Conservation (phyloP, 2,797 vertebrate genomes). For the Sarcoramphus papa region DNA sequence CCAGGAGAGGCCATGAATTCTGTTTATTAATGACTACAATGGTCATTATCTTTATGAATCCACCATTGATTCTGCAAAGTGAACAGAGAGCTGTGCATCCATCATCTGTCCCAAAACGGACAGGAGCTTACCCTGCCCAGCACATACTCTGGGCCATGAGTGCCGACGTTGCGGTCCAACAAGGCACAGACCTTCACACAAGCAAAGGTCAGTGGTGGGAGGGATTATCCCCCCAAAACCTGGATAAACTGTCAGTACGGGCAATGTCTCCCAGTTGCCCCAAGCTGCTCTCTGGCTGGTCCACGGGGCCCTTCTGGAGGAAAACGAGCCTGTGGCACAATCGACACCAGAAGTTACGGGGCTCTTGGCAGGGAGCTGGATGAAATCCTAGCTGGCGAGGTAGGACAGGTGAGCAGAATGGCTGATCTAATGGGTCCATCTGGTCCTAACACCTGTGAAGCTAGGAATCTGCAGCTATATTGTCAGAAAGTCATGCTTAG, state of each 20-base stretch:
- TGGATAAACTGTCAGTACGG: background rate
- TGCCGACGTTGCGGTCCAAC: too few relatives aligned
- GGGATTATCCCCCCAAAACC: background rate
- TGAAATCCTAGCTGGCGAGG: background rate
- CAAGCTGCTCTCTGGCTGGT: background rate
- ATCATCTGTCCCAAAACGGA: background rate
- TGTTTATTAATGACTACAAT: background rate
- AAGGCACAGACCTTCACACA: background rate
- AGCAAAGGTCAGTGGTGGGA: background rate
- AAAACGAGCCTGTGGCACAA: background rate
- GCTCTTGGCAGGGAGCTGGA: background rate
- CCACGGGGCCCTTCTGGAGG: background rate
- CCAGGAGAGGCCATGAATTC: background rate
- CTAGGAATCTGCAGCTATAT: background rate
- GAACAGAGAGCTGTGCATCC: background rate
- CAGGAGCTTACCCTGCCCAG: background rate
- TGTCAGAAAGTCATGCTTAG: background rate
- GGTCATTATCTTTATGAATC: background rate
- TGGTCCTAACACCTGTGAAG: background rate
- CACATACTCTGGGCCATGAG: rapidly evolving
- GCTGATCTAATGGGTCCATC: conserved; percentile 33
- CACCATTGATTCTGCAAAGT: background rate
- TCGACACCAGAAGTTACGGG: background rate
- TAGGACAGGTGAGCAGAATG: background rate
- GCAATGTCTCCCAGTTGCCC: background rate